Evolutionary conservation across 2,113 vertebrate genomes (phyloP).

Genomic region (Symphodus melops): DNA sequence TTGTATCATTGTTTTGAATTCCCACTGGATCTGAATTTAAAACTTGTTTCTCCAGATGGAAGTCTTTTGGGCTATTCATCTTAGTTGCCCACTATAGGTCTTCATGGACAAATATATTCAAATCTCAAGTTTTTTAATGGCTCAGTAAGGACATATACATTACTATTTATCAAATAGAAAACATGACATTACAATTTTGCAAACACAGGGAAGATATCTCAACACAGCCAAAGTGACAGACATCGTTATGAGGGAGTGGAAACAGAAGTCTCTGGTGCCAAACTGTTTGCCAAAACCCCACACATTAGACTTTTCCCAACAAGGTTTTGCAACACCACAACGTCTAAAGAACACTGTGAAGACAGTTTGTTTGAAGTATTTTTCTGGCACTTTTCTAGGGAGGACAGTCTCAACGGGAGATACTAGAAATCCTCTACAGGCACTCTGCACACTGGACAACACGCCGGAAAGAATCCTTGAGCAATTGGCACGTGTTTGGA

Average conservation of each 20-base stretch:
- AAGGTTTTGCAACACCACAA: not conserved
- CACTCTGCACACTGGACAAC: constrained; percentile 29
- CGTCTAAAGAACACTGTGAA: not conserved
- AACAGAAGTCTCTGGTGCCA: not conserved
- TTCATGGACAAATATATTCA: too few relatives aligned
- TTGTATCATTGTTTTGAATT: too few relatives aligned
- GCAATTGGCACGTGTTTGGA: constrained; percentile 48
- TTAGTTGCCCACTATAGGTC: too few relatives aligned
- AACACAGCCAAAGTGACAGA: too few relatives aligned
- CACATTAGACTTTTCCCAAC: not conserved
- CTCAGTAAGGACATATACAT: too few relatives aligned
- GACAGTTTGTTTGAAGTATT: constrained; percentile 11
- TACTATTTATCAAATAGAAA: too few relatives aligned
- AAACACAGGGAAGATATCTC: too few relatives aligned
- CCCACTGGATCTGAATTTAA: too few relatives aligned
- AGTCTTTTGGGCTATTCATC: too few relatives aligned
- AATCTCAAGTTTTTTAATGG: too few relatives aligned
- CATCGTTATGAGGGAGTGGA: not conserved
- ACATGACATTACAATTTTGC: too few relatives aligned
- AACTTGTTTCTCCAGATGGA: too few relatives aligned
- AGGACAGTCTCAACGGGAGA: constrained; percentile 17
- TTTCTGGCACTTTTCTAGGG: not conserved
- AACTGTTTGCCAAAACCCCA: not conserved
- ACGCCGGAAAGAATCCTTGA: constrained; percentile 37
- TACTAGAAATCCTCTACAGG: constrained; percentile 15